Base-by-base conservation (phyloP, 2,113 vertebrate genomes). In the Cebus imitator region DNA sequence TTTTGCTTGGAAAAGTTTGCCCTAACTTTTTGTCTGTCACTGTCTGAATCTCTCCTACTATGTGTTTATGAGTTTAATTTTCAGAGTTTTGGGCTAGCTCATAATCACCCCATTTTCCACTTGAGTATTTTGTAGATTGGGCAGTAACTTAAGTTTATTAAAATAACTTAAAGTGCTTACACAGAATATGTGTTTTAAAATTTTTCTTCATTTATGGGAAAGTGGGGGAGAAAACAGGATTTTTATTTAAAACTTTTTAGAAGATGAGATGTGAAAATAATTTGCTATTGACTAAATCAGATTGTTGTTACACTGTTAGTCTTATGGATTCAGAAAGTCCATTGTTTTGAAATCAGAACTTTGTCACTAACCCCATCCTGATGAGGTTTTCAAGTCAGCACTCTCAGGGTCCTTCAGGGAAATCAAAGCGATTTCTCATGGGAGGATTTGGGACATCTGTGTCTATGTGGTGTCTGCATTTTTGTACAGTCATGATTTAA, bases 261-360 rank as follows among this genome's bases (percentile, higher is more conserved):
- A 96, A 95, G 40, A 73, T 45, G 27, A 82, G 30, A n/a, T 91
- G 12, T 40, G 68, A 66, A 97, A 75, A 84, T 90, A 78, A 91
- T 17, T 87, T 79, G 35, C 16, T 50, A 14, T 30, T 76, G 43
- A 48, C 40, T 61, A 37, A 72, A 37, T 95, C 52, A 27, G 13
- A 30, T 20, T 82, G 37, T 66, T 50, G 32, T 82, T 83, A 17
- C 30, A 14, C 12, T 45, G 5, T 61, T 83, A 43, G 37, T 61
- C 17, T 84, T 43, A 40, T 0, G 23, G 27, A 57, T 86, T 75
- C 32, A 81, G 85, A 32, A 80, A 27, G 35, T 20, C 32, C 0
- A 3, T 32, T 92, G 11, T 94, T 90, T 78, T 73, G 66, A 76
- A 94, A 81, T 76, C 32, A 66, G n/a, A 87, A 30, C 43, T 17